These are phyloP conservation scores for Galago senegalensis DNA, from an alignment of 2,797 vertebrate genomes.

Conservation along the genomic window DNA sequence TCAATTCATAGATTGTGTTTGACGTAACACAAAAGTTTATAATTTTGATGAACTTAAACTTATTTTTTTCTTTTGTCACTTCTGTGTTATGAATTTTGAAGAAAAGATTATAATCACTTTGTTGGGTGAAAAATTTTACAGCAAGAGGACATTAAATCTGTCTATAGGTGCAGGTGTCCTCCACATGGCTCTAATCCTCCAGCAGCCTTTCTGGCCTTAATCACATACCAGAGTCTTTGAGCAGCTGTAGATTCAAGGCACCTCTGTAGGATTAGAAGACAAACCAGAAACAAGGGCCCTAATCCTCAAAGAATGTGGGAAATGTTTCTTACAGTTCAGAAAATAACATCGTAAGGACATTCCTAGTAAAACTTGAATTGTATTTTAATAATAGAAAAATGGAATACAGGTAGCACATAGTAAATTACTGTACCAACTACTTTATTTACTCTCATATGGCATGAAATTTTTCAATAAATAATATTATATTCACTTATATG, in stretches of 20 bases:
- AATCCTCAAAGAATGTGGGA: conserved; percentile 46
- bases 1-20: neutral
- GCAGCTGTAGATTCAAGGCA: conserved; percentile 34
- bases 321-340: neutral
- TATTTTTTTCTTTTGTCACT: neutral
- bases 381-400: neutral
- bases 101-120: neutral
- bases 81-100: neutral
- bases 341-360: neutral
- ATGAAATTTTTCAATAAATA: neutral
- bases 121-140: conserved; percentile 7
- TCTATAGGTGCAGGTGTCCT: neutral
- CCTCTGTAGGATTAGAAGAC: conserved; percentile 21
- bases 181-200: neutral
- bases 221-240: neutral
- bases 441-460: neutral
- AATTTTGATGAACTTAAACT: neutral
- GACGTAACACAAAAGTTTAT: neutral
- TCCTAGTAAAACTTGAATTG: neutral
- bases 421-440: neutral
- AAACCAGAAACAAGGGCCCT: conserved; percentile 45
- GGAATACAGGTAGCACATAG: neutral
- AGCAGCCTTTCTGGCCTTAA: conserved; percentile 30
- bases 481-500: neutral
- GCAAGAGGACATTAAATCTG: conserved; percentile 7